Percentiles rank a stretch among this genome's conserved stretches.
Conservation (phyloP, 2,113 vertebrate species). For the Pachycephala philippinensis region DNA sequence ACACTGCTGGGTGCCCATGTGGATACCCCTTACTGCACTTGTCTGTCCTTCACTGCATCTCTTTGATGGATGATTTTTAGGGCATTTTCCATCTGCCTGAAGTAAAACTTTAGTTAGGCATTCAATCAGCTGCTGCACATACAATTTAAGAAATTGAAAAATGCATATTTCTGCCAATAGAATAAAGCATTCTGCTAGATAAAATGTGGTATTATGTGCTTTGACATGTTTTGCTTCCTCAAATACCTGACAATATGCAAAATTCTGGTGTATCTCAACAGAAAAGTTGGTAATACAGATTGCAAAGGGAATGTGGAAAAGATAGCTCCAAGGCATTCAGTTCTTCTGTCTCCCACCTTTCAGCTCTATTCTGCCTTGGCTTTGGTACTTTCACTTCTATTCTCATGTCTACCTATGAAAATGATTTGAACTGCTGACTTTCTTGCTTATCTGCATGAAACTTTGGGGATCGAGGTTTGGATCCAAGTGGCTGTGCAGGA, state of each 20-base stretch:
- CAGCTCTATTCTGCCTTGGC: background rate
- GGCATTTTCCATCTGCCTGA: background rate
- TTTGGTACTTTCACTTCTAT: background rate
- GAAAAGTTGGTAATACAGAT: background rate
- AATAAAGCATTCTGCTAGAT: background rate
- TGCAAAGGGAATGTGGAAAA: background rate
- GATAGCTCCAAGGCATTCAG: background rate
- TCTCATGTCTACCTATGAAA: background rate
- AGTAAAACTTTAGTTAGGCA: conserved; percentile 30
- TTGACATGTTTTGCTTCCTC: conserved; percentile 31
- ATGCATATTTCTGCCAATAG: background rate
- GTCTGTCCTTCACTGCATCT: background rate
- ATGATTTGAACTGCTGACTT: background rate
- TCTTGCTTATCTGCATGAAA: background rate
- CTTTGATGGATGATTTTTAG: background rate
- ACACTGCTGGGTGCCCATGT: background rate
- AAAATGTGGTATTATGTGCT: conserved; percentile 1
- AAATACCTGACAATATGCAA: conserved; percentile 7
- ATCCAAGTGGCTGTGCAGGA: background rate
- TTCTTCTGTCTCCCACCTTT: background rate
- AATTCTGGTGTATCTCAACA: conserved; percentile 15
- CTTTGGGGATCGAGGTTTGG: background rate
- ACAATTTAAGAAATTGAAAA: conserved; percentile 8
- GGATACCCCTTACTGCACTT: background rate
- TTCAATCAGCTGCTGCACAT: background rate